Evolutionary conservation across 1,140 invertebrate genomes (phyloP), one percentile per base, ranked within the genome.

Genomic region (Drosophila subpulchrella): DNA sequence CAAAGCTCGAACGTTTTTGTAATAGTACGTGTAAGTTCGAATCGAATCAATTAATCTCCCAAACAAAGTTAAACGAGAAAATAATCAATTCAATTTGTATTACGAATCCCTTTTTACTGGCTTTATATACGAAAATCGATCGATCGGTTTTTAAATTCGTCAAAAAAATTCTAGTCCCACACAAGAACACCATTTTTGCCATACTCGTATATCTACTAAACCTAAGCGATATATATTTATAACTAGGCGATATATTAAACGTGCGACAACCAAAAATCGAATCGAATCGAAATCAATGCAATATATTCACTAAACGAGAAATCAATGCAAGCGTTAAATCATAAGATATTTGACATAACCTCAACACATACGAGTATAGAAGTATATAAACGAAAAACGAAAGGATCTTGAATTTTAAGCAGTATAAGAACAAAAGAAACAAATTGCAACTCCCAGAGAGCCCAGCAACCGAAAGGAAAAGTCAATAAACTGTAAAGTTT

Each of bases 1-100:
- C 81, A 84, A 80, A 58, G 70, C 84, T 89, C 56, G 54, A 76
- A 88, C 61, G 81, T 80, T 86, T 88, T 89, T 88, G 79, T 83
- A 86, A 75, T 77, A 58, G 62, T 85, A 85, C 73, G 75, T 86
- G 72, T 86, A 88, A 83, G 84, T 89, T 72, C 56, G 59, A 82
- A 51, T 56, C 66, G 53, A 70, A 60, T 61, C 56, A 81, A 48
- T 75, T 68, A 68, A 53, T 51, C 65, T 70, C 65, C 65, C 24
- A 36, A 24, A 17, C 30, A 15, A 44, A 66, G 15, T 20, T 51
- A 51, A 44, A 56, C 39, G 34, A 68, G 10, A 20, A 32, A 44
- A 20, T 50, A 62, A 47, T 48, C 58, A 47, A 65, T 66, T 72
- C 48, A 42, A 41, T 82, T 83, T 83, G 55, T 83, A 79, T 79